Base-by-base conservation (phyloP, 2,888 invertebrate genomes). In the Ypsolopha scabrella region DNA sequence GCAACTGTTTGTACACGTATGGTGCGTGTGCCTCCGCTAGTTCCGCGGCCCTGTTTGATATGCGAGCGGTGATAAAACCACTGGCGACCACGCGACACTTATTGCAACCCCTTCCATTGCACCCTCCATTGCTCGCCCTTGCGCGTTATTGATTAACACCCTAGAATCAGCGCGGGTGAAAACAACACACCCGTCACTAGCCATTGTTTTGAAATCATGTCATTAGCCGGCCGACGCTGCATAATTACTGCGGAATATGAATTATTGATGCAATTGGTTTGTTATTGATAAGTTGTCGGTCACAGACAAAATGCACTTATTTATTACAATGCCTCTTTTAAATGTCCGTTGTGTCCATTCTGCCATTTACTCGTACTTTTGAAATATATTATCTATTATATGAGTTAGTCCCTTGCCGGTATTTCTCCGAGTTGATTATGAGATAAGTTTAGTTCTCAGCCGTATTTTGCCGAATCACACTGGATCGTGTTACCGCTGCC, bases 141-240 rank as follows among this genome's bases (percentile, higher is more conserved):
- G 77, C 76, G 77, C 75, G 76, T 80, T 83, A 85, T 85, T 81
- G 85, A 83, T 85, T 82, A 78, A 66, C 73, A 65, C 74, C 75
- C 72, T 71, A 67, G 69, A 71, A 76, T 76, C 67, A 69, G 63
- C 68, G 63, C 68, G 68, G 63, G 61, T 64, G 62, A 67, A 74
- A 75, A 74, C 68, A 75, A 74, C 64, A 62, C 67, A 58, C 58
- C 56, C 59, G 61, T 63, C 59, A 62, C 35, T 36, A 13, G 10
- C 11, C 11, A 34, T 41, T 41, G 36, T 37, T 47, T 33, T 13
- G 13, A 37, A 37, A 38, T 47, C 37, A 14, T n/a, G 3, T 14
- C 13, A 43, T 59, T 24, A 24, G 58, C 56, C 54, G 55, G 59
- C 53, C 58, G 54, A 60, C 24, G 24, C 24, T 24, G 24, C 24